Base-by-base conservation (phyloP, 2,888 invertebrate species). In the Drosophila anceps region DNA sequence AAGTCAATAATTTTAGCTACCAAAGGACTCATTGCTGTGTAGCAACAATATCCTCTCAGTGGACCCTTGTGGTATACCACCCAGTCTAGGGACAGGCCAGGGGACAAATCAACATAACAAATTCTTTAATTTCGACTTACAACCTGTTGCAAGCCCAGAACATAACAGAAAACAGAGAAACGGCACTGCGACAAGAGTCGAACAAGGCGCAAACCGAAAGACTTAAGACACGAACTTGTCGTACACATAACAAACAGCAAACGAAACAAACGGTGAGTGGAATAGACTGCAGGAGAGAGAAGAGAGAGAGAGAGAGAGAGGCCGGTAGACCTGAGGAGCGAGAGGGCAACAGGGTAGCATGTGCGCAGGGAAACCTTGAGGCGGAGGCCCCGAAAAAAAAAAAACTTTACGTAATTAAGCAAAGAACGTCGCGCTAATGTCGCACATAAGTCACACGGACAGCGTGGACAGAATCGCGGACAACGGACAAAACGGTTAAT, bases 191-290 rank as follows among this genome's bases (percentile, higher is more conserved):
- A 76, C 84, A 87, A 87, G 61, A 60, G 48, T 55, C 51, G 59
- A 67, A 76, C 81, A 81, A 76, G 80, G 79, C 80, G 76, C 84
- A 87, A 84, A 89, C 81, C 87, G 82, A 91, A 90, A 91, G 92
- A 91, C 90, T 91, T 81, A 75, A 80, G 91, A 87, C 91, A 91
- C 91, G 91, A 91, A 91, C 92, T 87, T 86, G 91, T 89, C 75
- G 75, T 90, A 90, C 89, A 85, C 72, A 74, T 71, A 73, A 72
- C 63, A 72, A 74, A 71, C 79, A 79, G 69, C 66, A 35, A 67
- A 64, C 63, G 64, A 68, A 62, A 63, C 59, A 65, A 68, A 59
- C 54, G 48, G 44, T 46, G n/a, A 39, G 46, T 15, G 18, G 58
- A 27, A n/a, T 54, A 27, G 24, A 24, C 51, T 13, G 27, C 12